phyloP scores from a whole-genome alignment of 2,797 vertebrate species.

The Peromyscus attwateri region DNA sequence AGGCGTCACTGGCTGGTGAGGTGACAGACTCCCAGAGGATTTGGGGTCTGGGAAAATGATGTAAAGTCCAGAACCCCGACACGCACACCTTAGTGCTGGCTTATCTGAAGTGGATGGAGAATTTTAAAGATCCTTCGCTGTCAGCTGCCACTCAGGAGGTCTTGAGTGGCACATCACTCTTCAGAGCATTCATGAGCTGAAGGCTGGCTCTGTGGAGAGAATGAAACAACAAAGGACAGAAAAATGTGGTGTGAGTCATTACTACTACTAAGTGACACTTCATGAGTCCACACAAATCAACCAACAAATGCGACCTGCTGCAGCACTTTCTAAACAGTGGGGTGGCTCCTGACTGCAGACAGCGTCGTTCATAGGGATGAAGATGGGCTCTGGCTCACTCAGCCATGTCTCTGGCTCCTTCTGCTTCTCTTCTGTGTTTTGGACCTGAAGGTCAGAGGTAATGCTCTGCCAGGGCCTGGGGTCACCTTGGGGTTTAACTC shows the following conservation, averaged over 20 bases:
- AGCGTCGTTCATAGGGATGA: background rate
- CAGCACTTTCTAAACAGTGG: background rate
- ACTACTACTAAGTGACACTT: background rate
- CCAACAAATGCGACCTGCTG: background rate
- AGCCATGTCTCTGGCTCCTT: fast-evolving
- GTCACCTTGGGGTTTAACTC: background rate
- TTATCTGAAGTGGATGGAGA: background rate
- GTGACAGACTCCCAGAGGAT: background rate
- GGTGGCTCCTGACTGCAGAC: background rate
- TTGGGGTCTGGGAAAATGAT: background rate
- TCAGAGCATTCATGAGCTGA: background rate
- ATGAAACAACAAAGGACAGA: background rate
- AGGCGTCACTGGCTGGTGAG: background rate
- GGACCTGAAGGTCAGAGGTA: background rate
- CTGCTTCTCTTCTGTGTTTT: background rate
- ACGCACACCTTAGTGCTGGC: background rate
- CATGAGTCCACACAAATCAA: background rate
- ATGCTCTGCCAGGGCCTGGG: background rate
- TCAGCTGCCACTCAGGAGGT: background rate
- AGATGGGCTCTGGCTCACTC: background rate
- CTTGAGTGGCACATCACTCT: background rate
- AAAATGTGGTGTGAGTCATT: background rate
- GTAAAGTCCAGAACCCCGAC: background rate
- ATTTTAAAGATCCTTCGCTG: background rate
- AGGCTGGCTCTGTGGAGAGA: background rate